Conservation (phyloP, 2,113 vertebrate species). For the Haliaeetus leucogaster region DNA sequence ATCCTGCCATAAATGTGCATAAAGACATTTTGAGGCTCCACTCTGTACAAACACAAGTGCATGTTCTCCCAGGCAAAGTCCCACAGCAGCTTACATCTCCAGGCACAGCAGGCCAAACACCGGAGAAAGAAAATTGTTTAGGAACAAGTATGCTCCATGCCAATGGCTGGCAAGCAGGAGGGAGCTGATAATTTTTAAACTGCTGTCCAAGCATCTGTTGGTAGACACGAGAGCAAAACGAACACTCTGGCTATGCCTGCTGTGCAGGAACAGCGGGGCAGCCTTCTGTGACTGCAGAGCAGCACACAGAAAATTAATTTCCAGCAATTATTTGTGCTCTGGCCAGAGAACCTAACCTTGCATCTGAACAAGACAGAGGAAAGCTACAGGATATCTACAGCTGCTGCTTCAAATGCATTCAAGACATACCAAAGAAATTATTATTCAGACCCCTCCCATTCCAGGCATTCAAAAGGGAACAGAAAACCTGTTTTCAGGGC, state of each 20-base stretch:
- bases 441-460: neutral
- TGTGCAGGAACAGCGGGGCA: neutral
- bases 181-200: neutral
- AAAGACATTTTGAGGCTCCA: neutral
- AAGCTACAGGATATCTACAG: neutral
- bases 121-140: neutral
- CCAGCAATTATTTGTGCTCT: neutral
- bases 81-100: neutral
- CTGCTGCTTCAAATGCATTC: neutral
- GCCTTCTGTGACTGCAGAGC: neutral
- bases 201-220: slow-evolving; percentile 11
- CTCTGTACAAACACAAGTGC: neutral
- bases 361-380: neutral
- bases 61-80: neutral
- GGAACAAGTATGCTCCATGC: neutral
- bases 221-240: neutral
- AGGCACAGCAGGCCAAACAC: neutral
- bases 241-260: neutral
- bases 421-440: neutral
- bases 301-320: slow-evolving; percentile 7
- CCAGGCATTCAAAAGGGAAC: neutral
- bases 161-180: neutral
- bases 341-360: neutral
- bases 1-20: neutral
- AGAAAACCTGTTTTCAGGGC: neutral